Evolutionary conservation across 64 coral and sea anemone species (phyloP), one percentile per base, ranked within the genome.

Genomic region (Pachyseris speciosa): DNA sequence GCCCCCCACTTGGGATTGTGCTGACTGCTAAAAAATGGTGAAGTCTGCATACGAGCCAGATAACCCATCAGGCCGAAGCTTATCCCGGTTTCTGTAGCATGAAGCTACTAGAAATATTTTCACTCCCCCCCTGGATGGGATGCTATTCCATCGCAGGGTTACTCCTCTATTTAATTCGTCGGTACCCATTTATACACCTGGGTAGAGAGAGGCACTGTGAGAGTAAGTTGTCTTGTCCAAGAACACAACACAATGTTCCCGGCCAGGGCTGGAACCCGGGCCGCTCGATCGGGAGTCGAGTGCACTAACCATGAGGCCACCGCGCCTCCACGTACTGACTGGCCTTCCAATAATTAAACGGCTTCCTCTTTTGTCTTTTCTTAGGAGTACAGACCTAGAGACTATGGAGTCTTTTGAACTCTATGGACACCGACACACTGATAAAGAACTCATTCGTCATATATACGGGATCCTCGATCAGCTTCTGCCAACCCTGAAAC

Each of bases 401-500:
- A 45, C 4, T 11, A 45, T 45, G 43, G 65, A 68, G 30, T 41
- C 50, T 10, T 91, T 83, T 55, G 55, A 83, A 13, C 2, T 91
- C 30, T 81, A 72, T 38, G 65, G 89, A 24, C 19, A 72, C 11
- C 22, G 25, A 7, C 7, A 36, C 37, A 51, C 61, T 16, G 27
- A 83, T 8, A 37, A 3, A 16, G 65, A 91, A 33, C 53, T 83
- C 6, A 36, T 83, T 73, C 89, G 89, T 12, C 47, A 43, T 2
- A 6, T 91, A 16, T 68, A 83, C 40, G 45, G 61, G 1, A 44
- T 91, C 2, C 24, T 91, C 1, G 33, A 91, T 1, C 89, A 91
- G 9, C 65, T 91, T 31, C 64, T 91, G 0, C 89, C 77, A 28
- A 13, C 77, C 22, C 32, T 88, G 10, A 52, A 74, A 26, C 68